A percentile compares a stretch with the other conserved stretches of the same genome.
These are phyloP conservation scores for Paramacrobiotus metropolitanus DNA, from an alignment of 1,140 invertebrate genomes.

Conservation along the genomic window DNA sequence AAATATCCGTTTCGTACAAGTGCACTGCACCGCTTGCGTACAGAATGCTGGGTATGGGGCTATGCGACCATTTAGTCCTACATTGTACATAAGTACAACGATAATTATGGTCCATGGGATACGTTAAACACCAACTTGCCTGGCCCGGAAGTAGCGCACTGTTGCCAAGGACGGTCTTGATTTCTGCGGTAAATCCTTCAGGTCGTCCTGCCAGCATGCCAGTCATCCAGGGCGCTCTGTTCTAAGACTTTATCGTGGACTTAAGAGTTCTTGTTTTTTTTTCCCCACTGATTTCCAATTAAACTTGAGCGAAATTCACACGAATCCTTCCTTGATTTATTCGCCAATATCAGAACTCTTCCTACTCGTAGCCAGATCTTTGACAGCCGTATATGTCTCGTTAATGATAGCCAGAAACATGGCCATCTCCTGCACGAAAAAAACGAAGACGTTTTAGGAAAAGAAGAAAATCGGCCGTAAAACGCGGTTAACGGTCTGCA, in stretches of 20 bases:
- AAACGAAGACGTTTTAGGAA: constrained; percentile 50
- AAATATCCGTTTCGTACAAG: too few species aligned
- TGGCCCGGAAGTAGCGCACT: too few species aligned
- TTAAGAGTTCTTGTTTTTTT: constrained; percentile 5
- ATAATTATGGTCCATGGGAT: too few species aligned
- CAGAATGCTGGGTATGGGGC: too few species aligned
- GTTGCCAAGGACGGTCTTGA: constrained; percentile 16
- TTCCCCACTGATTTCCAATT: constrained; percentile 1
- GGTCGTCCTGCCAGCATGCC: constrained; percentile 18
- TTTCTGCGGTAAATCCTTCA: constrained; percentile 16
- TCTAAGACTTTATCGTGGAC: constrained; percentile 27
- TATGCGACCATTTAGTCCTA: too few species aligned
- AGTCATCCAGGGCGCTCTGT: constrained; percentile 20
- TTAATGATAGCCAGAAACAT: constrained; percentile 66
- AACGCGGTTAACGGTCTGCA: constrained; percentile 42
- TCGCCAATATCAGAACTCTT: constrained; percentile 40
- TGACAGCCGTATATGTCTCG: constrained; percentile 45
- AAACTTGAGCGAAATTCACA: not conserved
- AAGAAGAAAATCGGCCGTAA: constrained; percentile 56
- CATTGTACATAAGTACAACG: too few species aligned
- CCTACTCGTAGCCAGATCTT: constrained; percentile 38
- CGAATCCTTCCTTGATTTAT: constrained; percentile 28
- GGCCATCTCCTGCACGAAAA: constrained; percentile 56
- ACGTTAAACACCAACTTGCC: too few species aligned
- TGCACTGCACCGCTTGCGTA: too few species aligned